Percentiles rank a stretch among this genome's conserved stretches.
Evolutionary conservation across 2,888 invertebrate genomes (phyloP).

Genomic region (Sarcophaga rosellei): DNA sequence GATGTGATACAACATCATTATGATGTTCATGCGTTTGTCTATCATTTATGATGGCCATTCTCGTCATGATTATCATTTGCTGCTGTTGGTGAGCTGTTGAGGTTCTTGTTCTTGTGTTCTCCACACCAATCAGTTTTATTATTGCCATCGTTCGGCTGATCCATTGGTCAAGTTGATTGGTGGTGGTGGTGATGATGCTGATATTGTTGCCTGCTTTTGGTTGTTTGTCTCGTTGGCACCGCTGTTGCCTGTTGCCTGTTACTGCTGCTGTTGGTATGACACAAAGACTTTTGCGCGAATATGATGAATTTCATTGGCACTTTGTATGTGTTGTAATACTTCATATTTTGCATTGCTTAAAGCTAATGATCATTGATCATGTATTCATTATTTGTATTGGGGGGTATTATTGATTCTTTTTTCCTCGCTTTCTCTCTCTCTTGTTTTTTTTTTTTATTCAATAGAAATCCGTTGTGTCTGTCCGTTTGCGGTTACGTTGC

Average conservation of each 20-base stretch:
- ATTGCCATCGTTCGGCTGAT: slow-evolving; percentile 15
- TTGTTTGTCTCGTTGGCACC: slow-evolving; percentile 30
- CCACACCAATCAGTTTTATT: slow-evolving; percentile 45
- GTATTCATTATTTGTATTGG: slow-evolving; percentile 55
- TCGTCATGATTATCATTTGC: slow-evolving; percentile 21
- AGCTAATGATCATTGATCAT: slow-evolving; percentile 67
- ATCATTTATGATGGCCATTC: slow-evolving; percentile 46
- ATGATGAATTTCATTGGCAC: slow-evolving; percentile 69
- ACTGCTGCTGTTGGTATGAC: slow-evolving; percentile 41
- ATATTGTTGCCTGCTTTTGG: background rate
- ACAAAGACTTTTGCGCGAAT: slow-evolving; percentile 62
- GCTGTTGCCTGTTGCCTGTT: too few species aligned
- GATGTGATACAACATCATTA: slow-evolving; percentile 27
- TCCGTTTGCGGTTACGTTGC: background rate
- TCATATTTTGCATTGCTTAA: slow-evolving; percentile 65
- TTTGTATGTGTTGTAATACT: slow-evolving; percentile 66
- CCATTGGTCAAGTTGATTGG: slow-evolving; percentile 26
- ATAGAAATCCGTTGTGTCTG: background rate
- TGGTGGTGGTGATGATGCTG: too few species aligned
- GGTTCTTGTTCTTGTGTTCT: slow-evolving; percentile 1
- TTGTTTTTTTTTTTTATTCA: background rate
- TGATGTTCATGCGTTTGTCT: slow-evolving; percentile 53
- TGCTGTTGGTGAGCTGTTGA: slow-evolving; percentile 7
- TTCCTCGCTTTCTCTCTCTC: background rate
- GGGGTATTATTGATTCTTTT: slow-evolving; percentile 41